Evolutionary conservation across 1,140 invertebrate species (phyloP), one percentile per base, ranked within the genome.

Genomic region (Acyrthosiphon pisum): DNA sequence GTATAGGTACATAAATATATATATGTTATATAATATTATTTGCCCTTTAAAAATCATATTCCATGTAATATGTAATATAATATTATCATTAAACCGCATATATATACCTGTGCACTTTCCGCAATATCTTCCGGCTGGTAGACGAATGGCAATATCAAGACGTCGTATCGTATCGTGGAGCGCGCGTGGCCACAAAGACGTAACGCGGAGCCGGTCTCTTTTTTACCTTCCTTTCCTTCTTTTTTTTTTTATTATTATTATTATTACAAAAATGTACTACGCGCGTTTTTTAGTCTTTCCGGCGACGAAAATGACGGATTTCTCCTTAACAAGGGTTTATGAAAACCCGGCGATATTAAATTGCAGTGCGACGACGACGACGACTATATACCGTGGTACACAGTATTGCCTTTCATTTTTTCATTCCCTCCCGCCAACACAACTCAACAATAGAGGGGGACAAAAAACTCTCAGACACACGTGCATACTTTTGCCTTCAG

Each of bases 251-350:
- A 20, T 48, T 76, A n/a, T 76, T 68, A 90, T 7, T 41, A 41
- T 90, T 90, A 37, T 14, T 60, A 68, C 50, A 56, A 53, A 53
- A 11, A 90, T 68, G 20, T 68, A 90, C 53, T 90, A 56, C 53
- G 23, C 30, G 22, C 37, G 18, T 81, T 48, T 50, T 84, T n/a
- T 92, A 37, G n/a, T 84, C 56, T 84, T 91, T 53, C 46, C 37
- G 35, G 35, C 91, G 4, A 92, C 91, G 35, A 92, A 91, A 91
- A 91, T 84, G 91, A 92, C 46, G 91, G 76, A 92, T 53, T 91
- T 84, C 81, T 53, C 53, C 91, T 84, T 92, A 92, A 92, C 91
- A 92, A 92, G 91, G 76, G 91, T 92, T 53, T 92, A 92, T 84
- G 91, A 92, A 92, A 92, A 92, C 91, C 68, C 46, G 44, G 11